Base-by-base conservation (phyloP, 2,888 invertebrate species). In the Habroteleia sp. region DNA sequence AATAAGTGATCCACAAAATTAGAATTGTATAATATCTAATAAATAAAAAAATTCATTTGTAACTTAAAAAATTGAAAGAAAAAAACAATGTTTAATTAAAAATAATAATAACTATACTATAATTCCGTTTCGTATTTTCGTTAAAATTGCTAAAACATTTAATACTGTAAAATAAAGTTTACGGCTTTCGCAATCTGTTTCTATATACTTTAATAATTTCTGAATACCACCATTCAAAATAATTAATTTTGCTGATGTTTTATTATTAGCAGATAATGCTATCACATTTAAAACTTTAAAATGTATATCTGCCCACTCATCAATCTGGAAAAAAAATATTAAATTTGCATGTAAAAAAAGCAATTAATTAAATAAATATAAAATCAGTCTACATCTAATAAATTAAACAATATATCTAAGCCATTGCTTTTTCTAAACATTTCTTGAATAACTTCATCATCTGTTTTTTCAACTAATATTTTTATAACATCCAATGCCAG, bases 341-440 rank as follows among this genome's bases (percentile, higher is more conserved):
- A 20, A 20, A 20, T 20, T 20, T 20, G 4, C 4, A 20, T 20
- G 20, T 20, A 20, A 20, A 20, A 20, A 20, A 20, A 20, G n/a
- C n/a, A n/a, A n/a, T n/a, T n/a, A n/a, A n/a, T n/a, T n/a, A n/a
- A n/a, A n/a, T n/a, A n/a, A n/a, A n/a, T n/a, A n/a, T n/a, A n/a
- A n/a, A n/a, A n/a, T n/a, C n/a, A n/a, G n/a, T n/a, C n/a, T n/a
- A n/a, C 25, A 1, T 25, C 25, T 7, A 25, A 25, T 7, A 25
- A 7, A 7, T 14, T 1, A 8, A 91, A 89, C 5, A 91, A 82
- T 73, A 89, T 88, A 77, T 89, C 65, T 20, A 91, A 88, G 0
- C 91, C 91, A 8, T 89, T 89, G 0, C 91, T 90, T 1, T 88
- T 87, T 7, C 89, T 87, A 62, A 91, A 91, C 0, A 88, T 88